phyloP scores from a whole-genome alignment of 2,888 invertebrate genomes.

The Panzeria rudis region DNA sequence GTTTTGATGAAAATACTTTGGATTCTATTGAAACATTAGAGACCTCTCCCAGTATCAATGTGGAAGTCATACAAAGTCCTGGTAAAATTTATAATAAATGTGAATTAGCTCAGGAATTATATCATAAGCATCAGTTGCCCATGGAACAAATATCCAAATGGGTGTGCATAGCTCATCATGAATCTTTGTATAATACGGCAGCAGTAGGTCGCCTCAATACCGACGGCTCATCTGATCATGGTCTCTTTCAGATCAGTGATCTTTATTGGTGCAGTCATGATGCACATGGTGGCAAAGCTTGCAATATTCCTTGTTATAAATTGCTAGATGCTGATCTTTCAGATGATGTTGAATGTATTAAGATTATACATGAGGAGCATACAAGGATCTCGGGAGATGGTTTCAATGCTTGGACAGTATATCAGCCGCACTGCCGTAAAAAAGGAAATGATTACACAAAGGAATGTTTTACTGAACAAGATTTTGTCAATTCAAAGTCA shows the following conservation, averaged over 20 bases:
- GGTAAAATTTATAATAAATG: slow-evolving; percentile 87
- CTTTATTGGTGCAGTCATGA: slow-evolving; percentile 87
- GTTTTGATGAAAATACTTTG: slow-evolving; percentile 76
- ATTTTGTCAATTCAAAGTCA: background rate
- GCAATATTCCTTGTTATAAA: slow-evolving; percentile 86
- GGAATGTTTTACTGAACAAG: slow-evolving; percentile 70
- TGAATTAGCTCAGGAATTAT: slow-evolving; percentile 88
- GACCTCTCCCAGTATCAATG: background rate
- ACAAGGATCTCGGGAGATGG: slow-evolving; percentile 88
- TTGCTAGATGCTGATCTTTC: slow-evolving; percentile 88
- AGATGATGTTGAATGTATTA: slow-evolving; percentile 88
- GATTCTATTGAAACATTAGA: background rate
- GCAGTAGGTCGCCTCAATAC: slow-evolving; percentile 84
- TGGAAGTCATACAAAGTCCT: background rate
- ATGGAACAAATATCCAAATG: slow-evolving; percentile 86
- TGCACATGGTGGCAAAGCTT: slow-evolving; percentile 85
- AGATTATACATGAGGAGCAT: slow-evolving; percentile 87
- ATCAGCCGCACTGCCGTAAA: slow-evolving; percentile 85
- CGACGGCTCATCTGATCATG: slow-evolving; percentile 88
- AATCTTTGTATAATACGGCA: slow-evolving; percentile 88
- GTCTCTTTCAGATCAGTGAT: slow-evolving; percentile 90
- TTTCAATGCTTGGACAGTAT: slow-evolving; percentile 89
- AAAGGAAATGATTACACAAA: slow-evolving; percentile 82
- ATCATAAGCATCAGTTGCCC: slow-evolving; percentile 85
- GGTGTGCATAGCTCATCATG: slow-evolving; percentile 90